Evolutionary conservation across 2,113 vertebrate species (phyloP).

Genomic region (Oryzias javanicus): DNA sequence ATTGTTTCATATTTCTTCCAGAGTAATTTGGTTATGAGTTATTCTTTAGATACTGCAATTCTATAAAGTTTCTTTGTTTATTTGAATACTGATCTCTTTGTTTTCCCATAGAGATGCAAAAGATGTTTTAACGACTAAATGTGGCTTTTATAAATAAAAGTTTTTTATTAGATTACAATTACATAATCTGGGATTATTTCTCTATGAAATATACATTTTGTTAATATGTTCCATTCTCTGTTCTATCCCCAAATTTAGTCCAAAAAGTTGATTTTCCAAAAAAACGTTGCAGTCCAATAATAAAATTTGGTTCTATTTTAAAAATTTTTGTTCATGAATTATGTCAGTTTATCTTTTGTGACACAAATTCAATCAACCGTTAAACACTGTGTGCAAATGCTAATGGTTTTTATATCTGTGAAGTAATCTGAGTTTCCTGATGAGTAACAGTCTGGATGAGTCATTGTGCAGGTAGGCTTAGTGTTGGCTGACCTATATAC

Average conservation of each 20-base stretch:
- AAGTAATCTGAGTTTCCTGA: slow-evolving; percentile 31
- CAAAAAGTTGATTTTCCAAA: neutral
- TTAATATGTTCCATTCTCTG: neutral
- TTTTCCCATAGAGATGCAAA: too few species aligned
- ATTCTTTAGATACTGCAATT: too few species aligned
- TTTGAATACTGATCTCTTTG: too few species aligned
- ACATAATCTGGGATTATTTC: neutral
- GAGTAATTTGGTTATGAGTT: too few species aligned
- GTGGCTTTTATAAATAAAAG: neutral
- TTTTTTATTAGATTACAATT: neutral
- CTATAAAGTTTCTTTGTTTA: too few species aligned
- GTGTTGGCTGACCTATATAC: slow-evolving; percentile 53
- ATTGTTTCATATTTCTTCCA: too few species aligned
- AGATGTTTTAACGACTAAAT: too few species aligned
- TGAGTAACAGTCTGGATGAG: slow-evolving; percentile 43
- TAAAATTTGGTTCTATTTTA: too few species aligned
- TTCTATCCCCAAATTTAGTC: neutral
- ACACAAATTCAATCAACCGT: too few species aligned
- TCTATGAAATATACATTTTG: neutral
- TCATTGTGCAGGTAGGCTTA: slow-evolving; percentile 60
- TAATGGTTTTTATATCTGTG: slow-evolving; percentile 3
- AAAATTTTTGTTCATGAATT: too few species aligned
- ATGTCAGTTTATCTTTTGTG: too few species aligned
- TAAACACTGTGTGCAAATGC: slow-evolving; percentile 1
- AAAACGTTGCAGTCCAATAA: too few species aligned